phyloP scores from a whole-genome alignment of 1,140 invertebrate species.

The Latrodectus geometricus region DNA sequence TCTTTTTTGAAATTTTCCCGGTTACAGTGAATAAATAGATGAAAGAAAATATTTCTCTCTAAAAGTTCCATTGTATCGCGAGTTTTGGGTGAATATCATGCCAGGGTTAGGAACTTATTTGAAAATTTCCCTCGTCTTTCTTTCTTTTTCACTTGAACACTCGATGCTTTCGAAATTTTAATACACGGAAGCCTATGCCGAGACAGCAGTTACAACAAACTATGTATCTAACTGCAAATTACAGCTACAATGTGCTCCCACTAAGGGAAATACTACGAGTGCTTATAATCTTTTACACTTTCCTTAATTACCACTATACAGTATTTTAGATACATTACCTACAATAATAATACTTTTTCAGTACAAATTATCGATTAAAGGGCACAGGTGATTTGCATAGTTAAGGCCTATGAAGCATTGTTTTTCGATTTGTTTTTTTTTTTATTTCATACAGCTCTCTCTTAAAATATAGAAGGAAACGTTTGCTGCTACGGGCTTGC shows the following conservation, averaged over 20 bases:
- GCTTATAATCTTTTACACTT: slow-evolving; percentile 27
- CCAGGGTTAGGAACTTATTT: too few species aligned
- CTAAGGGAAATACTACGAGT: slow-evolving; percentile 42
- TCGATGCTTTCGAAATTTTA: background rate
- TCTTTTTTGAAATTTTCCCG: too few species aligned
- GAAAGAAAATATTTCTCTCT: too few species aligned
- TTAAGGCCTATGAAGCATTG: slow-evolving; percentile 51
- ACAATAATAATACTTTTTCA: slow-evolving; percentile 38
- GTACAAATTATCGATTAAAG: slow-evolving; percentile 9
- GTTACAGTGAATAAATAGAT: too few species aligned
- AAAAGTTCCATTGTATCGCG: too few species aligned
- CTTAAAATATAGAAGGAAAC: slow-evolving; percentile 43
- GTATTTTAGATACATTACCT: slow-evolving; percentile 12
- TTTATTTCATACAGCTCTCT: slow-evolving; percentile 20
- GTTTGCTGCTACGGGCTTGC: slow-evolving; percentile 41
- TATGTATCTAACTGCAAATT: slow-evolving; percentile 20
- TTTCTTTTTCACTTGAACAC: too few species aligned
- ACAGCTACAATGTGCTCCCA: slow-evolving; percentile 30
- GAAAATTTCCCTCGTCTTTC: too few species aligned
- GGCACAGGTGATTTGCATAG: slow-evolving; percentile 50
- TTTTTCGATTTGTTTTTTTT: slow-evolving; percentile 5
- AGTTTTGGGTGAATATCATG: too few species aligned
- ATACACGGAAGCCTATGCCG: slow-evolving; percentile 37
- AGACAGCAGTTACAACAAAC: background rate
- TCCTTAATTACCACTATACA: slow-evolving; percentile 28